Evolutionary conservation across 53 echinoderm and acorn worm genomes (phyloP), one percentile per base, ranked within the genome.

Genomic region (Astropecten irregularis): DNA sequence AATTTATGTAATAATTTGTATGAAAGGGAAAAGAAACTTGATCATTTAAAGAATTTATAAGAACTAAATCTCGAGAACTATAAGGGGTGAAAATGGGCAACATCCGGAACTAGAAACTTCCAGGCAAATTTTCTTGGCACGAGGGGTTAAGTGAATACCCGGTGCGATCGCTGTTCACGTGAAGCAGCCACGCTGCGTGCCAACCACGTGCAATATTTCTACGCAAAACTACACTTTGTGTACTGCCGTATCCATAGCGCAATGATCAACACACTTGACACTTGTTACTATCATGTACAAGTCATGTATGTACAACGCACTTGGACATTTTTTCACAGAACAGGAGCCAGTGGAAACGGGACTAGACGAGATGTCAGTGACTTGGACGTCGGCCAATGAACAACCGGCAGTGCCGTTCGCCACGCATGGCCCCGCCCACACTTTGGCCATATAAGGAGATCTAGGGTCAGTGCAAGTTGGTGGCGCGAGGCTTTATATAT

Each of bases 301-400:
- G 23, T 10, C 29, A 19, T 28, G 59, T 19, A 16, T 16, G 9
- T 51, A 65, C 65, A 27, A n/a, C n/a, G n/a, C n/a, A n/a, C n/a
- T n/a, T n/a, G n/a, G n/a, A n/a, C n/a, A n/a, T n/a, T n/a, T 21
- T 65, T 65, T 38, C 65, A 37, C 65, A 65, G 3, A 65, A 61
- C 33, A n/a, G n/a, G n/a, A n/a, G n/a, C n/a, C n/a, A n/a, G n/a
- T n/a, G n/a, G n/a, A n/a, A n/a, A n/a, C n/a, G n/a, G n/a, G n/a
- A 79, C 61, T 79, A 60, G 61, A 47, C 79, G 60, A 62, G 61
- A 47, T 40, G 59, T 61, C 20, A 44, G 79, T 79, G 79, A 79
- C 79, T 76, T 46, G 36, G n/a, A 57, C 65, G 65, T 38, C 37
- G 15, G 2, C 44, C 47, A 68, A 68, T 68, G 26, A 5, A 65